These are phyloP conservation scores for Autographa gamma DNA, from an alignment of 2,888 invertebrate genomes.

Conservation along the genomic window DNA sequence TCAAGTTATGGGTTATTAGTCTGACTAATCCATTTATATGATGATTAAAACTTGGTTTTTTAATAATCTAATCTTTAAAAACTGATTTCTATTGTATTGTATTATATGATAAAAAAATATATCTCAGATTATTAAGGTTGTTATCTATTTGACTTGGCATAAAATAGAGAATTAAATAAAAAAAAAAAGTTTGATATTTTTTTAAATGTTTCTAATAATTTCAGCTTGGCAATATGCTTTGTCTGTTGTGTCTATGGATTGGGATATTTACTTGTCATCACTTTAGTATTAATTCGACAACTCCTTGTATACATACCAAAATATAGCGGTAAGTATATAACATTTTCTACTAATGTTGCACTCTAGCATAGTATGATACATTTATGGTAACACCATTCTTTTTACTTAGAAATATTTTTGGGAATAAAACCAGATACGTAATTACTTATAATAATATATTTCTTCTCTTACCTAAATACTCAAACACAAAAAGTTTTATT, in stretches of 20 bases:
- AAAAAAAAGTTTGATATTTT: background rate
- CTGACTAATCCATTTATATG: background rate
- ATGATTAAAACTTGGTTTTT: background rate
- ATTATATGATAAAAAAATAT: background rate
- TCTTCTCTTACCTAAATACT: too few species aligned
- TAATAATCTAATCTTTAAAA: background rate
- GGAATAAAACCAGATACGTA: too few species aligned
- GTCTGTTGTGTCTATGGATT: constrained; percentile 87
- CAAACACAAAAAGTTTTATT: too few species aligned
- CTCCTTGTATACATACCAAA: constrained; percentile 83
- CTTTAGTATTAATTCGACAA: constrained; percentile 82
- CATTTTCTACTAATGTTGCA: background rate
- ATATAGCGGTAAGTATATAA: constrained; percentile 74
- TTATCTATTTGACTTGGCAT: background rate
- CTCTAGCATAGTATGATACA: background rate
- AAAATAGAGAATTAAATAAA: too few species aligned
- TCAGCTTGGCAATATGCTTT: constrained; percentile 88
- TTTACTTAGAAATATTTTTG: too few species aligned
- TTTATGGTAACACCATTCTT: too few species aligned
- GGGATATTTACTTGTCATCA: constrained; percentile 81
- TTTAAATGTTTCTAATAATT: constrained; percentile 54
- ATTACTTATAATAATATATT: too few species aligned
- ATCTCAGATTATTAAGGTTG: background rate
- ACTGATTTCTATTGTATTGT: background rate
- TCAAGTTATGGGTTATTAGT: too few species aligned